Evolutionary conservation across 2,888 invertebrate species (phyloP), one percentile per base, ranked within the genome.

Genomic region (Apotomis capreana): DNA sequence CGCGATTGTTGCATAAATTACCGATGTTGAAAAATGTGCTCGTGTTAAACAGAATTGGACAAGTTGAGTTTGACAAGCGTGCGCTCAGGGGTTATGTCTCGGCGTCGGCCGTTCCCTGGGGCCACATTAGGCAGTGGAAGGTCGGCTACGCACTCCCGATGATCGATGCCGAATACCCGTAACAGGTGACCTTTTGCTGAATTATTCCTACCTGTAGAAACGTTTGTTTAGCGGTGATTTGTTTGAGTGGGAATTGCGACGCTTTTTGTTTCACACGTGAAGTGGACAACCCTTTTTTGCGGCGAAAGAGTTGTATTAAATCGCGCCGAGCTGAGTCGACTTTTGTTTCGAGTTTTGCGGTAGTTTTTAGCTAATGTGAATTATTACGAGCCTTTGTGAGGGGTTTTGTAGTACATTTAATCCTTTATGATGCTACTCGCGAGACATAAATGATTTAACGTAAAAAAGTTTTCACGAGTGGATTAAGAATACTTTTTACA

Each of bases 101-200:
- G 83, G 82, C 81, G 87, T 86, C 80, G 79, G 76, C 40, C 6
- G 40, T 40, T 90, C 92, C 91, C 92, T 73, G 63, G 92, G 90
- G 92, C 82, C 80, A 88, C 91, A 91, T 92, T 92, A 92, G 87
- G 85, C 86, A 87, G 61, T 58, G 86, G 86, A 85, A 88, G 90
- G 88, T 86, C 89, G 88, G 83, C 88, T 83, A 87, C 91, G 88
- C 87, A 89, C 90, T 89, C 90, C 89, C 88, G 89, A 93, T 93
- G 93, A 93, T 93, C 92, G 92, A 93, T 92, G 92, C 87, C 87
- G 89, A 89, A 90, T 87, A 87, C 89, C 90, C 88, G 88, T 90
- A 90, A 92, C 92, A 91, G 90, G 92, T 93, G 92, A 92, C 92
- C 92, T 92, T 91, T 91, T 85, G 79, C 83, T 91, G 89, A 92